Evolutionary conservation across 2,888 invertebrate species (phyloP), one percentile per base, ranked within the genome.

Genomic region (Hemithea aestivaria): DNA sequence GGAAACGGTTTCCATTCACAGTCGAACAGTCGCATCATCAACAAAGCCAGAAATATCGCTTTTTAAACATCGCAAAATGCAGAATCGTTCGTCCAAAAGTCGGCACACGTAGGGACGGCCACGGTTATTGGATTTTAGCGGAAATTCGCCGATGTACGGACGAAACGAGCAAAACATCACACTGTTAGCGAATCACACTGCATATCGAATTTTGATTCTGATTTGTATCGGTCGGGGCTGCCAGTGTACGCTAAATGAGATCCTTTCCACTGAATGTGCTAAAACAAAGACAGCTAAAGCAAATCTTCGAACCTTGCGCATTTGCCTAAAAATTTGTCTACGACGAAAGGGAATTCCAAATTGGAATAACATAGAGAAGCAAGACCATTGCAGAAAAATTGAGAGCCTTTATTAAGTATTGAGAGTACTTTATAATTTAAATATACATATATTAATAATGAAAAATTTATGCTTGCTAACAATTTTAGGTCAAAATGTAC

Each of bases 61-160:
- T 50, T 51, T 50, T 48, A 51, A 42, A 27, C 48, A 38, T 34
- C 11, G 39, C 45, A 40, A 52, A 50, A 51, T 49, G 47, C 50
- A 49, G 48, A 53, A 59, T 51, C 24, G 28, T 27, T 32, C 30
- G 58, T 41, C 46, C 45, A 53, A 60, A 67, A 62, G 56, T 57
- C 55, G 53, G 50, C 31, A 35, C 42, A 44, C 48, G 41, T 40
- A 53, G 56, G 47, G 51, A 37, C 55, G 56, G 52, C 58, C 50
- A 16, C 63, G 58, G 68, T 73, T 82, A 83, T 83, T 80, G 83
- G 73, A 82, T 81, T 84, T 79, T 72, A 79, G 70, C 72, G 79
- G 79, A 79, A 81, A 79, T 79, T 74, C 71, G 60, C 72, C 73
- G 66, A 63, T 48, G 49, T 26, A 48, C 45, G 51, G 53, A 56